Conservation (phyloP, 1,140 invertebrate species). For the Drosophila jambulina region DNA sequence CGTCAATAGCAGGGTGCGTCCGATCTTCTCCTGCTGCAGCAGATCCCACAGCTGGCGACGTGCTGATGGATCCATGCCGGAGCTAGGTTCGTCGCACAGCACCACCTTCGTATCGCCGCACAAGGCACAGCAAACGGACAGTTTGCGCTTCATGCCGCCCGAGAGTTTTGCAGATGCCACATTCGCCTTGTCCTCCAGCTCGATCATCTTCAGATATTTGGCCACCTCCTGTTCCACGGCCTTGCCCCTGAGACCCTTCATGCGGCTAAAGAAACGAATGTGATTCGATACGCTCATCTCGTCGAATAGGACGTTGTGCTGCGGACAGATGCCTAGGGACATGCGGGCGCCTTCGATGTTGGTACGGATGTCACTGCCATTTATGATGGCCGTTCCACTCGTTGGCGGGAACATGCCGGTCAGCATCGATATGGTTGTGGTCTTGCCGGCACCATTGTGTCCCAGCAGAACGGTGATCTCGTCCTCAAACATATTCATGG, state of each 20-base stretch:
- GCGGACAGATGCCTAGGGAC: slow-evolving; percentile 95
- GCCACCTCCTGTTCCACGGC: slow-evolving; percentile 87
- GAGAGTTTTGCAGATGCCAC: slow-evolving; percentile 88
- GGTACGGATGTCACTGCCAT: slow-evolving; percentile 89
- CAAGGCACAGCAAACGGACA: slow-evolving; percentile 91
- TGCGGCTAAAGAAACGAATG: slow-evolving; percentile 93
- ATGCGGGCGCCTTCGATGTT: slow-evolving; percentile 88
- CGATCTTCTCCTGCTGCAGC: slow-evolving; percentile 87
- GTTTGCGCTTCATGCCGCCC: slow-evolving; percentile 94
- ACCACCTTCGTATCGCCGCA: slow-evolving; percentile 89
- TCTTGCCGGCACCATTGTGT: slow-evolving; percentile 91
- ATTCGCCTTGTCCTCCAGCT: slow-evolving; percentile 87
- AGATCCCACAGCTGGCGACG: slow-evolving; percentile 96
- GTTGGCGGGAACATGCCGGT: slow-evolving; percentile 91
- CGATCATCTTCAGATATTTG: slow-evolving; percentile 89
- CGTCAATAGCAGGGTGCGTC: slow-evolving; percentile 93
- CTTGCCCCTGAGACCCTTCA: slow-evolving; percentile 88
- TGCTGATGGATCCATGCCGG: slow-evolving; percentile 97
- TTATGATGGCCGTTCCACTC: slow-evolving; percentile 89
- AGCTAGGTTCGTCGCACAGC: slow-evolving; percentile 97
- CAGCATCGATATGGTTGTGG: slow-evolving; percentile 93
- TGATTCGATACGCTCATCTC: slow-evolving; percentile 96
- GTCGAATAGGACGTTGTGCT: slow-evolving; percentile 97
- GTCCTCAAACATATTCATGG: slow-evolving; percentile 89
- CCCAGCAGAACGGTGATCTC: slow-evolving; percentile 91